phyloP scores from a whole-genome alignment of 92 coral and sea anemone species.

The Pocillopora meandrina region DNA sequence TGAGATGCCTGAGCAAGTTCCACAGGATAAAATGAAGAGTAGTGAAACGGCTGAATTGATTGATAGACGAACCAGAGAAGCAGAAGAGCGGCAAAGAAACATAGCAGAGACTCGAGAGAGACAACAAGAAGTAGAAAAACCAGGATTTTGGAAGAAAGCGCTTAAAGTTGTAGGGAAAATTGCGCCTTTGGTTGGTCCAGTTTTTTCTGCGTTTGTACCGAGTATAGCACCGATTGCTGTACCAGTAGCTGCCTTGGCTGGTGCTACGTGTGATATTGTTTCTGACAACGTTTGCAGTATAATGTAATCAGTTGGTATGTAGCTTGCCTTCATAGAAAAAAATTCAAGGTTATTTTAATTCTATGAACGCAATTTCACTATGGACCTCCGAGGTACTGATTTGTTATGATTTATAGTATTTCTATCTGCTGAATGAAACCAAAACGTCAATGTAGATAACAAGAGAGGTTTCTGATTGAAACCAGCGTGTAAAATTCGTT shows the following conservation, averaged over 20 bases:
- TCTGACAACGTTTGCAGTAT: neutral
- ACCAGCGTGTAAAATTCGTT: too few relatives aligned
- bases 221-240: constrained; percentile 22
- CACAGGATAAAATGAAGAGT: neutral
- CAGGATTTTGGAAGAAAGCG: neutral
- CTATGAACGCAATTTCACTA: too few relatives aligned
- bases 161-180: neutral
- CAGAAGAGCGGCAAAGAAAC: neutral
- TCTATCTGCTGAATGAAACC: too few relatives aligned
- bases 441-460: too few relatives aligned
- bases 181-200: neutral
- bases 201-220: constrained; percentile 18
- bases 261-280: neutral
- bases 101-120: neutral
- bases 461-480: too few relatives aligned
- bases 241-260: constrained; percentile 25
- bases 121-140: constrained; percentile 8
- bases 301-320: neutral
- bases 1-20: neutral
- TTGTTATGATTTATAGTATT: too few relatives aligned
- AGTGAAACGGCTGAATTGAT: neutral
- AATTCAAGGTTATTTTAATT: too few relatives aligned
- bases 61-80: neutral
- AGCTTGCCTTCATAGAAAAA: too few relatives aligned
- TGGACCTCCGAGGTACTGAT: too few relatives aligned